A percentile compares a stretch with the other conserved stretches of the same genome.
Evolutionary conservation across 1,140 invertebrate species (phyloP).

Genomic region (Drosophila nigromelanica): DNA sequence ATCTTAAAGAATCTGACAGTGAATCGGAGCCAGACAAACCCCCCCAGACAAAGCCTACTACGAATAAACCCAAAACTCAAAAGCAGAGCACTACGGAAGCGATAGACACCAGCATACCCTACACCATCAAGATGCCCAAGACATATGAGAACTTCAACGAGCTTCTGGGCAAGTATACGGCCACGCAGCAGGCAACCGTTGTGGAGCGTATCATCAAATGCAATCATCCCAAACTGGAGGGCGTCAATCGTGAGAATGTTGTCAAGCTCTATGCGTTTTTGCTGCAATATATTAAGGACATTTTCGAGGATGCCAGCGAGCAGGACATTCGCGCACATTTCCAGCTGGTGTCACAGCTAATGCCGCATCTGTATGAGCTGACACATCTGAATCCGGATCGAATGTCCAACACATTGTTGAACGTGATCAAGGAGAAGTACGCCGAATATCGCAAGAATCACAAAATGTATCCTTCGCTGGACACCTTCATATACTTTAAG

Average conservation of each 20-base stretch:
- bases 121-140: slow-evolving; percentile 88
- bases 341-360: slow-evolving; percentile 86
- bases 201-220: slow-evolving; percentile 93
- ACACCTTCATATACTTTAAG: slow-evolving; percentile 92
- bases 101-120: slow-evolving; percentile 87
- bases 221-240: slow-evolving; percentile 91
- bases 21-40: slow-evolving; percentile 56
- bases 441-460: slow-evolving; percentile 86
- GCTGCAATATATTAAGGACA: slow-evolving; percentile 90
- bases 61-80: slow-evolving; percentile 43
- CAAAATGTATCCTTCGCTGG: slow-evolving; percentile 88
- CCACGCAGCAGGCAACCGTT: slow-evolving; percentile 89
- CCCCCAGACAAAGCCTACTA: slow-evolving; percentile 28
- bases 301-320: slow-evolving; percentile 84
- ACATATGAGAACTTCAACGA: slow-evolving; percentile 88
- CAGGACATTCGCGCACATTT: slow-evolving; percentile 85
- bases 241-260: slow-evolving; percentile 91
- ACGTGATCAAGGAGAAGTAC: slow-evolving; percentile 91
- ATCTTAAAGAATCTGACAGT: slow-evolving; percentile 84
- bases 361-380: slow-evolving; percentile 89
- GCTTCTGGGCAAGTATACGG: slow-evolving; percentile 86
- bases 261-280: slow-evolving; percentile 89
- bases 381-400: slow-evolving; percentile 88
- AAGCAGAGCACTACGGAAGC: slow-evolving; percentile 61
- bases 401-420: slow-evolving; percentile 87